phyloP scores from a whole-genome alignment of 2,797 vertebrate genomes.

The Bradypodion pumilum region DNA sequence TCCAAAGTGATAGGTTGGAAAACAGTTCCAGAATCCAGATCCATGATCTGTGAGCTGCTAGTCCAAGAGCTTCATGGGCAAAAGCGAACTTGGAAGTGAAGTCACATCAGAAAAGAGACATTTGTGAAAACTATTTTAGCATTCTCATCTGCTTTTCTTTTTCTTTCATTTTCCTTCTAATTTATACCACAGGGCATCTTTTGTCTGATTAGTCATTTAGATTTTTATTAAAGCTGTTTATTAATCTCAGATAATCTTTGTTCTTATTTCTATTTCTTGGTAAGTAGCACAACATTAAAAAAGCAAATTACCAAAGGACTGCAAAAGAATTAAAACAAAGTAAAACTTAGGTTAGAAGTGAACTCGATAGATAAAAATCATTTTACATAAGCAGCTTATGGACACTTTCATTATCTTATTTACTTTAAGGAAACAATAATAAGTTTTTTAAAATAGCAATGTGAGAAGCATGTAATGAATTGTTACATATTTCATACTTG shows the following conservation, averaged over 20 bases:
- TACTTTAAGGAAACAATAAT: conserved; percentile 28
- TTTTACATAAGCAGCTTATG: conserved; percentile 30
- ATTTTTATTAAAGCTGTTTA: conserved; percentile 25
- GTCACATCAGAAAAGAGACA: neutral
- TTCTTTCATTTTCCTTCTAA: conserved; percentile 34
- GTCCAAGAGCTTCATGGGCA: neutral
- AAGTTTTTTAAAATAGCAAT: conserved; percentile 25
- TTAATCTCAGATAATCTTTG: conserved; percentile 46
- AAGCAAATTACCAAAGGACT: conserved; percentile 58
- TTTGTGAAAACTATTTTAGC: neutral
- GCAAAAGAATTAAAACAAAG: conserved; percentile 56
- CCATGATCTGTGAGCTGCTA: neutral
- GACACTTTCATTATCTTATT: conserved; percentile 42
- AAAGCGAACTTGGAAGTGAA: neutral
- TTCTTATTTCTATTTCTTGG: conserved; percentile 49
- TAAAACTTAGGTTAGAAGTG: conserved; percentile 36
- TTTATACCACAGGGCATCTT: conserved; percentile 27
- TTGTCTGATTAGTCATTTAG: conserved; percentile 51
- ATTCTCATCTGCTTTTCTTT: conserved; percentile 26
- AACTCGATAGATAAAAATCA: neutral
- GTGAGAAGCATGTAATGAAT: conserved; percentile 33
- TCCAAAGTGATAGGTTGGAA: neutral
- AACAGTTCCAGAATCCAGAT: neutral
- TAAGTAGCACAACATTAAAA: conserved; percentile 44
- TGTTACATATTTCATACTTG: conserved; percentile 49